Base-by-base conservation (phyloP, 2,888 invertebrate species). In the Candidula unifasciata region DNA sequence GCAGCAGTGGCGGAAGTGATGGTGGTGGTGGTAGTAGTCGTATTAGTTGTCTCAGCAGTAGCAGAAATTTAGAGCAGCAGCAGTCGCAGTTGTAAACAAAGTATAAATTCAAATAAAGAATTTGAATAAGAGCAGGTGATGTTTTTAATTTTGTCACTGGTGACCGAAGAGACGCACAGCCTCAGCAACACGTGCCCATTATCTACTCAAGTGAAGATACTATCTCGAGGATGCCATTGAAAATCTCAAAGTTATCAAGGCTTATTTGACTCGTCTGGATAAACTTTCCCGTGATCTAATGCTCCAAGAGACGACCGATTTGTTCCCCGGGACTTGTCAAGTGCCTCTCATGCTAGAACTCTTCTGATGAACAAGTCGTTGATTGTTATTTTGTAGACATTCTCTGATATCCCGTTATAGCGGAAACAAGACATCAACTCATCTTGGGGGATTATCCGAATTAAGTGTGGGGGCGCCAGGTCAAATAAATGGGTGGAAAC, bases 231-330 rank as follows among this genome's bases (percentile, higher is more conserved):
- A 44, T 24, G 44, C 37, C 10, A 3, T 71, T 44, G 44, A 37
- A 71, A 37, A 16, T 37, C 44, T 37, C 10, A 5, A 37, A 21
- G n/a, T 24, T 71, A 71, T 71, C 71, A 71, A 44, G 37, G 6
- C 44, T 71, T 5, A 5, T 44, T 71, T 44, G 71, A 24, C 71
- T 71, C 37, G 37, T 1, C 71, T 18, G 21, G 44, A 71, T 71
- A 71, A 71, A 35, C 37, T 69, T 35, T 71, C 71, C 24, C 71
- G 68, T 71, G 71, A 37, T 71, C 33, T 37, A 24, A 6, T n/a
- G 3, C 37, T 71, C 71, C n/a, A 21, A 24, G 3, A 44, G 37
- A 44, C 24, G 44, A 44, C 71, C 71, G n/a, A n/a, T 16, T 21
- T 16, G 16, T 33, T 69, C 33, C n/a, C 60, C 21, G 5, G 24